Evolutionary conservation across 1,140 invertebrate species (phyloP).

Genomic region (Drosophila chauvacae): DNA sequence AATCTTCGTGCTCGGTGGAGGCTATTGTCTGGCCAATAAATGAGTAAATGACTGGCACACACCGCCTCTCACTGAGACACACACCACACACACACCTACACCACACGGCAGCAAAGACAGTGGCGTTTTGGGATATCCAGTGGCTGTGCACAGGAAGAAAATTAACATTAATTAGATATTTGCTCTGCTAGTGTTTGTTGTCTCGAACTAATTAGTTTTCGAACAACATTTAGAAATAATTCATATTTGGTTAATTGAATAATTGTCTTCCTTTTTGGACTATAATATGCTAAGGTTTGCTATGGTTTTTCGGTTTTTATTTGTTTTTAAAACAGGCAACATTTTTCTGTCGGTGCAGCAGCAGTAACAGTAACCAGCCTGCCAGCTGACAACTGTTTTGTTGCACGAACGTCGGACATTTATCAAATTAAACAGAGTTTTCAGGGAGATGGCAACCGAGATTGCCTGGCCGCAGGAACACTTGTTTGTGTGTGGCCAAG

Average conservation of each 20-base stretch:
- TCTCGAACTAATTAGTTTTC: neutral
- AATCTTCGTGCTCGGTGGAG: constrained; percentile 38
- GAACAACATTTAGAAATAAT: neutral
- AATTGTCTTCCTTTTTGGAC: neutral
- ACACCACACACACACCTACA: neutral
- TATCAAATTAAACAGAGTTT: constrained; percentile 78
- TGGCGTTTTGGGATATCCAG: constrained; percentile 11
- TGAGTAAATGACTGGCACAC: constrained; percentile 54
- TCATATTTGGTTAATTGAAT: no score
- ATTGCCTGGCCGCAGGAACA: constrained; percentile 36
- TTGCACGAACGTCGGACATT: constrained; percentile 71
- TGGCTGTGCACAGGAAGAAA: neutral
- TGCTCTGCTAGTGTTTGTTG: neutral
- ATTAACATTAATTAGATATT: neutral
- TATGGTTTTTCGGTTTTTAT: neutral
- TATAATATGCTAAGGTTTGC: no score
- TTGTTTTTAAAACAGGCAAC: neutral
- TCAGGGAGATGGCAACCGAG: constrained; percentile 52
- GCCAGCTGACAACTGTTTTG: constrained; percentile 76
- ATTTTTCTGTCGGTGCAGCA: neutral
- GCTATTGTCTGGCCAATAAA: constrained; percentile 65
- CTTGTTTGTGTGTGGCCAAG: constrained; percentile 32
- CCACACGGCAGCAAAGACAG: constrained; percentile 5
- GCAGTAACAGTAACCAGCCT: constrained; percentile 2
- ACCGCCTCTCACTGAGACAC: neutral